These are phyloP conservation scores for Epirrhoe alternata DNA, from an alignment of 2,888 invertebrate species.

Conservation along the genomic window DNA sequence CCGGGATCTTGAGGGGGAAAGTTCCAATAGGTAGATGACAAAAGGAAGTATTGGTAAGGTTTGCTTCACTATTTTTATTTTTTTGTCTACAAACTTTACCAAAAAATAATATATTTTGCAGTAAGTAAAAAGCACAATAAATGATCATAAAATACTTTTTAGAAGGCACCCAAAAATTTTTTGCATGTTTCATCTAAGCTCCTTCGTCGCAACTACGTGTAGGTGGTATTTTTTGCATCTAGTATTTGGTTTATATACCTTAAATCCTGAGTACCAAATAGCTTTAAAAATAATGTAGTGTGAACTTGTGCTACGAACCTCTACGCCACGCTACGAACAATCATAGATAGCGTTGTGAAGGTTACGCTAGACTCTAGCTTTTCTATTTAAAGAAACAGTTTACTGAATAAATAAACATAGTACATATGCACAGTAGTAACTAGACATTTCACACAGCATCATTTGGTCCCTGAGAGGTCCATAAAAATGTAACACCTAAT, in stretches of 20 bases:
- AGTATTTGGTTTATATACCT: no score
- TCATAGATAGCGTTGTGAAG: background rate
- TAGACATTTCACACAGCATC: no score
- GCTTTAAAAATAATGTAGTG: background rate
- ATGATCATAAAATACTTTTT: no score
- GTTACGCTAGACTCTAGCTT: background rate
- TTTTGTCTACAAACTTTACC: background rate
- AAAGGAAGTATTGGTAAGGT: background rate
- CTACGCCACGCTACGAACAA: conserved; percentile 14
- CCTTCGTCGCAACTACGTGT: no score
- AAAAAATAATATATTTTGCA: background rate
- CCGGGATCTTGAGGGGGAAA: conserved; percentile 37
- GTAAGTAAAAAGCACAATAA: no score
- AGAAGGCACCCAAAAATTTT: no score
- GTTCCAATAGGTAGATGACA: conserved; percentile 27
- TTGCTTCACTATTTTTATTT: background rate
- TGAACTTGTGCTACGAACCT: conserved; percentile 5
- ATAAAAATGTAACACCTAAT: no score
- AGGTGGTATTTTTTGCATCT: no score
- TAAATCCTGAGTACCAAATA: background rate
- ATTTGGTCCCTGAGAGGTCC: no score
- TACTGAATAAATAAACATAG: background rate
- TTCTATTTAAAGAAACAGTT: background rate
- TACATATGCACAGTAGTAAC: no score
- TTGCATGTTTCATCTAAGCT: no score